Conservation (phyloP, 2,797 vertebrate genomes). For the Onychomys torridus region DNA sequence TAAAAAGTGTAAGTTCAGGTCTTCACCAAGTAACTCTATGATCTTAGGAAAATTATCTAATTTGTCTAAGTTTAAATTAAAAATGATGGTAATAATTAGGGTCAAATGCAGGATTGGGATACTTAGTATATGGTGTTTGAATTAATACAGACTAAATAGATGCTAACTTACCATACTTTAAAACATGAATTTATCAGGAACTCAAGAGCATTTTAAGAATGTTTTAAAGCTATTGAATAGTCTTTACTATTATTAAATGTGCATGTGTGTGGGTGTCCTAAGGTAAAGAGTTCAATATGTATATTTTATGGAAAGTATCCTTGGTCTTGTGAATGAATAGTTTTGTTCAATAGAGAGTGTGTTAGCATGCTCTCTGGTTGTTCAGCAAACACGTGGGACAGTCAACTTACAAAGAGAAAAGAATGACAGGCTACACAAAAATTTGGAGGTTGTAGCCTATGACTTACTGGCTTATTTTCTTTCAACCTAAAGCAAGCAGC, state of each 20-base stretch:
- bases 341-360: constrained; percentile 20
- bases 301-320: neutral
- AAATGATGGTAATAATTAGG: neutral
- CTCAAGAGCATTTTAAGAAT: neutral
- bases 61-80: neutral
- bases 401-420: neutral
- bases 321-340: neutral
- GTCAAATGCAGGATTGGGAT: neutral
- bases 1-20: constrained; percentile 10
- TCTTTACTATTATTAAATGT: neutral
- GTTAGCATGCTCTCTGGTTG: neutral
- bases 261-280: neutral
- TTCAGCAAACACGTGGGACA: neutral
- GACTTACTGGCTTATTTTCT: neutral
- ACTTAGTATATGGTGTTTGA: constrained; percentile 5
- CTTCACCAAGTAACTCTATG: neutral
- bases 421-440: neutral
- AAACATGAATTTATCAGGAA: constrained; percentile 50
- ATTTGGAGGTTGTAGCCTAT: neutral
- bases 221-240: constrained; percentile 37
- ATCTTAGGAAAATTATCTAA: neutral
- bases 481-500: neutral
- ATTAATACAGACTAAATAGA: neutral
- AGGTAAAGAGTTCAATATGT: neutral
- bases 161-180: constrained; percentile 33